Percentiles rank a stretch among this genome's conserved stretches.
Conservation (phyloP, 2,888 invertebrate species). For the Cataglyphis cursor region DNA sequence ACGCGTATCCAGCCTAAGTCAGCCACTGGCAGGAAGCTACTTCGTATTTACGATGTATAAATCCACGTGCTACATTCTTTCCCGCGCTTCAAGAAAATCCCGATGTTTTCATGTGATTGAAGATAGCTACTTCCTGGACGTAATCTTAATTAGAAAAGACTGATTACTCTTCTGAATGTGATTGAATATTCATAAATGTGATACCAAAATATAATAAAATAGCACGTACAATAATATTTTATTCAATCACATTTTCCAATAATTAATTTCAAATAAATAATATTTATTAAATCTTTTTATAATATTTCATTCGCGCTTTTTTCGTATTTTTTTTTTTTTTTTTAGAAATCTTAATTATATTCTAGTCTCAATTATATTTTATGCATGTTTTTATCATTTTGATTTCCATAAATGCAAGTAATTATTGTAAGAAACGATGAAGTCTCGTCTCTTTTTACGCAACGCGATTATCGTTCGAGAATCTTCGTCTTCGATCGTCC, state of each 20-base stretch:
- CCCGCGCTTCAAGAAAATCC: neutral
- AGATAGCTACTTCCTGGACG: constrained; percentile 54
- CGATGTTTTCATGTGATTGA: constrained; percentile 26
- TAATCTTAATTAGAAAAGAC: constrained; percentile 41
- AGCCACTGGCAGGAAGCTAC: constrained; percentile 56
- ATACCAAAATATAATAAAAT: neutral
- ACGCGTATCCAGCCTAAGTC: constrained; percentile 66
- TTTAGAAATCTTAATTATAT: too few species aligned
- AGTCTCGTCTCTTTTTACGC: neutral
- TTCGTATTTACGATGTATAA: constrained; percentile 70
- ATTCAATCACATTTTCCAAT: neutral
- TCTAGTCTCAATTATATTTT: neutral
- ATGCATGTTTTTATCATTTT: neutral
- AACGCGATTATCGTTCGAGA: constrained; percentile 6
- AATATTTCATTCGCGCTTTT: neutral
- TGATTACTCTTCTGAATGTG: neutral
- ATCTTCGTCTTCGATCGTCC: constrained; percentile 31
- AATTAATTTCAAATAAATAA: neutral
- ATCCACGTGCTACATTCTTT: constrained; percentile 49
- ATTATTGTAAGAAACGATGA: constrained; percentile 3
- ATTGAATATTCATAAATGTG: neutral
- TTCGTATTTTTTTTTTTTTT: too few species aligned
- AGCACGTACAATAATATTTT: neutral
- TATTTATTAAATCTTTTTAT: neutral
- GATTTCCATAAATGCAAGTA: neutral